phyloP scores from a whole-genome alignment of 2,888 invertebrate species.

The Lottia scabra region DNA sequence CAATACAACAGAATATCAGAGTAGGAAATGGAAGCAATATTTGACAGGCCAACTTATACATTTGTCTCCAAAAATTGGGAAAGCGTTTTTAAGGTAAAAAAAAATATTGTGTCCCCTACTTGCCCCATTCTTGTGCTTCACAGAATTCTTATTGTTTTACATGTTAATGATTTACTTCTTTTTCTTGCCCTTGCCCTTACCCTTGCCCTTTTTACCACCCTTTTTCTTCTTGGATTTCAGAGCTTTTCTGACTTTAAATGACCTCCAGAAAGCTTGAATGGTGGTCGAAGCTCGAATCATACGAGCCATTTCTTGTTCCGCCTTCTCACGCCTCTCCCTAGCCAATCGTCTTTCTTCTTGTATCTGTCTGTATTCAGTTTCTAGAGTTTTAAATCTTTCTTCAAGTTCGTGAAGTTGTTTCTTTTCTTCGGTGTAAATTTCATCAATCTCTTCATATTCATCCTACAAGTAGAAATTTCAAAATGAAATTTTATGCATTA shows the following conservation, averaged over 20 bases:
- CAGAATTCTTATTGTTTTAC: too few species aligned
- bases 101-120: too few species aligned
- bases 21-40: too few species aligned
- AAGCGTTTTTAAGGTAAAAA: too few species aligned
- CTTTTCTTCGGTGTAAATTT: constrained; percentile 68
- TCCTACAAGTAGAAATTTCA: constrained; percentile 46
- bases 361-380: constrained; percentile 66
- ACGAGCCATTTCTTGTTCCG: constrained; percentile 64
- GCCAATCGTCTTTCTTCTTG: constrained; percentile 66
- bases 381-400: constrained; percentile 67
- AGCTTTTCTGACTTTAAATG: constrained; percentile 68
- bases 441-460: constrained; percentile 68
- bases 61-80: too few species aligned
- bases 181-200: constrained; percentile 31
- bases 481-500: neutral
- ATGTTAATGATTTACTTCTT: constrained; percentile 7
- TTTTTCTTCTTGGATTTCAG: constrained; percentile 67
- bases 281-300: constrained; percentile 67
- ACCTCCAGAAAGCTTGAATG: constrained; percentile 70
- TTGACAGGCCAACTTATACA: too few species aligned
- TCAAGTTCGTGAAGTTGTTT: constrained; percentile 68
- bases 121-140: too few species aligned
- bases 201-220: constrained; percentile 52
- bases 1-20: too few species aligned
- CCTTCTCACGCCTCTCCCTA: constrained; percentile 63